Evolutionary conservation across 2,888 invertebrate species (phyloP).

Genomic region (Panzeria rudis): DNA sequence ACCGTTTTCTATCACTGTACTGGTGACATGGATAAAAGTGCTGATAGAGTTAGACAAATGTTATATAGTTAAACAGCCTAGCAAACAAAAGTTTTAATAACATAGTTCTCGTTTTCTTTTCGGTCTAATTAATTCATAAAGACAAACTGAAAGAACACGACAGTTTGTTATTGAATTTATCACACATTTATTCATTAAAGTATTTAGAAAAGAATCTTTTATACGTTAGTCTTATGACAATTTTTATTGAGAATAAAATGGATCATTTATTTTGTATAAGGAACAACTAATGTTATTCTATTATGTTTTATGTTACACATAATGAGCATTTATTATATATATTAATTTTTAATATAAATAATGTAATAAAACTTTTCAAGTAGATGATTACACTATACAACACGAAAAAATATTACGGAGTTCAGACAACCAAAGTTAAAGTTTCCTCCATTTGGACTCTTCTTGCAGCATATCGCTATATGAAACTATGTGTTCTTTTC

Average conservation of each 20-base stretch:
- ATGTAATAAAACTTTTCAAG: background rate
- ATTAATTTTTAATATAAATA: background rate
- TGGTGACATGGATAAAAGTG: slow-evolving; percentile 33
- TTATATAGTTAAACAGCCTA: slow-evolving; percentile 21
- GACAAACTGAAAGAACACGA: background rate
- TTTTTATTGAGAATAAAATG: slow-evolving; percentile 14
- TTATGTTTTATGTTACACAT: background rate
- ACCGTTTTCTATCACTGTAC: background rate
- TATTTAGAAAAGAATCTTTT: background rate
- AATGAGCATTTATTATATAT: background rate
- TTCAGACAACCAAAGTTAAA: too few relatives aligned
- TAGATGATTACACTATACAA: background rate
- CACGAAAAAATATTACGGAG: too few relatives aligned
- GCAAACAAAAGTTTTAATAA: slow-evolving; percentile 40
- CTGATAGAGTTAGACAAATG: slow-evolving; percentile 33
- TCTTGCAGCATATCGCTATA: too few relatives aligned
- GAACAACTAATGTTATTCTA: background rate
- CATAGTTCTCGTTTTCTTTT: slow-evolving; percentile 1
- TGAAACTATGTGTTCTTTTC: too few relatives aligned
- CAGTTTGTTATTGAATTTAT: slow-evolving; percentile 33
- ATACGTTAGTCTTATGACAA: background rate
- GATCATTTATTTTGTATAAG: slow-evolving; percentile 13
- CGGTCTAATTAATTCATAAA: slow-evolving; percentile 52
- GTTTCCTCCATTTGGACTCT: too few relatives aligned
- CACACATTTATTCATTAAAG: background rate